A percentile compares a stretch with the other conserved stretches of the same genome.
Conservation (phyloP, 2,797 vertebrate species). For the Sebastes iracundus region DNA sequence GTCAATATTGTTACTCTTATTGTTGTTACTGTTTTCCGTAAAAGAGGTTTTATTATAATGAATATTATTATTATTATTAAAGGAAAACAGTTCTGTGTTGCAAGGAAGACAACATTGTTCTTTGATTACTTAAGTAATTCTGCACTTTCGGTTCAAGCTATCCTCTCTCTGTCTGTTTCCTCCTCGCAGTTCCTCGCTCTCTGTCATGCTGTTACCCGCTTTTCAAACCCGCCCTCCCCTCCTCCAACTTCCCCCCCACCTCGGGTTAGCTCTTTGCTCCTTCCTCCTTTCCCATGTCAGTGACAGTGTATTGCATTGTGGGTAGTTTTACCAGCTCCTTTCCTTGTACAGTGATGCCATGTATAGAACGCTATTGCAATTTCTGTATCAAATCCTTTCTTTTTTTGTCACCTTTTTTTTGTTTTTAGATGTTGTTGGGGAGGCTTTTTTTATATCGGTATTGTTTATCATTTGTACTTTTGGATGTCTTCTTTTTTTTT, state of each 20-base stretch:
- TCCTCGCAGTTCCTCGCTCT: conserved; percentile 5
- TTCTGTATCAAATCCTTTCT: conserved; percentile 75
- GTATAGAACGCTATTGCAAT: conserved; percentile 81
- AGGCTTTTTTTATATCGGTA: conserved; percentile 71
- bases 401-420: conserved; percentile 36
- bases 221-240: conserved; percentile 1
- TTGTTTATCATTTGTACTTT: conserved; percentile 78
- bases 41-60: conserved; percentile 82
- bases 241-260: not conserved
- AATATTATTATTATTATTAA: conserved; percentile 81
- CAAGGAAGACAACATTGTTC: conserved; percentile 81
- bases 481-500: conserved; percentile 57
- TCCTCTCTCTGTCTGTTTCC: conserved; percentile 49
- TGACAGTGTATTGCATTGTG: conserved; percentile 79
- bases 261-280: conserved; percentile 23
- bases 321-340: conserved; percentile 79
- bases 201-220: conserved; percentile 36
- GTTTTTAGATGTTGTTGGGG: conserved; percentile 54
- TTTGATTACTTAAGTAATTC: conserved; percentile 86
- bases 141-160: conserved; percentile 89
- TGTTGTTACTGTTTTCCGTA: conserved; percentile 88
- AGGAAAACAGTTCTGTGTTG: conserved; percentile 87
- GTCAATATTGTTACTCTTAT: conserved; percentile 88
- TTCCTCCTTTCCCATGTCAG: conserved; percentile 52
- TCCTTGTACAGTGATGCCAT: conserved; percentile 84